phyloP scores from a whole-genome alignment of 2,888 invertebrate species.

The Chrysina gloriosa region DNA sequence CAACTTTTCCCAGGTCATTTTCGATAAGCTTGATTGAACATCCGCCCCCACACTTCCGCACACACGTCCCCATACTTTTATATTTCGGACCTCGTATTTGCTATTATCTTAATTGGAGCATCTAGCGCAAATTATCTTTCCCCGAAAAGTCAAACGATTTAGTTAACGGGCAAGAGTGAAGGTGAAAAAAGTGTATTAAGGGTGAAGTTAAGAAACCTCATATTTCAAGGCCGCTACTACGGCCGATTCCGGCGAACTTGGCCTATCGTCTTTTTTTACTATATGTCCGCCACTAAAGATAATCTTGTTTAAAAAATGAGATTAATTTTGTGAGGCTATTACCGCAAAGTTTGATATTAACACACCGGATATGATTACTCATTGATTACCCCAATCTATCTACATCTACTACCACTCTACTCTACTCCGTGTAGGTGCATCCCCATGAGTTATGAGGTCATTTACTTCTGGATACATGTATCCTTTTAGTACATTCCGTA shows the following conservation, averaged over 20 bases:
- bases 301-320: slow-evolving; percentile 41
- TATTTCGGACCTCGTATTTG: no score
- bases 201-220: slow-evolving; percentile 18
- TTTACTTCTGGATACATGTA: slow-evolving; percentile 4
- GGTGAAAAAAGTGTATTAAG: slow-evolving; percentile 25
- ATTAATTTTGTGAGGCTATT: slow-evolving; percentile 29
- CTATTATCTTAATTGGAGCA: slow-evolving; percentile 18
- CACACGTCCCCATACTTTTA: no score
- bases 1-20: no score
- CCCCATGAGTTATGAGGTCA: slow-evolving; percentile 26
- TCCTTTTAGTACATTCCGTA: no score
- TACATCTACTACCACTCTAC: slow-evolving; percentile 44
- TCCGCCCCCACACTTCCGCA: no score
- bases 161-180: slow-evolving; percentile 8
- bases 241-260: slow-evolving; percentile 7
- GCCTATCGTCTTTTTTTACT: slow-evolving; percentile 30
- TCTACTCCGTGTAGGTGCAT: slow-evolving; percentile 12
- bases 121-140: slow-evolving; percentile 1
- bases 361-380: slow-evolving; percentile 51
- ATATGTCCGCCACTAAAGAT: slow-evolving; percentile 36
- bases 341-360: slow-evolving; percentile 46
- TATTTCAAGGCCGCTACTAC: slow-evolving; percentile 19
- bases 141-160: slow-evolving; percentile 28
- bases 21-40: no score
- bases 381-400: slow-evolving; percentile 49